Conservation (phyloP, 2,888 invertebrate genomes). For the Chrysolina americana region DNA sequence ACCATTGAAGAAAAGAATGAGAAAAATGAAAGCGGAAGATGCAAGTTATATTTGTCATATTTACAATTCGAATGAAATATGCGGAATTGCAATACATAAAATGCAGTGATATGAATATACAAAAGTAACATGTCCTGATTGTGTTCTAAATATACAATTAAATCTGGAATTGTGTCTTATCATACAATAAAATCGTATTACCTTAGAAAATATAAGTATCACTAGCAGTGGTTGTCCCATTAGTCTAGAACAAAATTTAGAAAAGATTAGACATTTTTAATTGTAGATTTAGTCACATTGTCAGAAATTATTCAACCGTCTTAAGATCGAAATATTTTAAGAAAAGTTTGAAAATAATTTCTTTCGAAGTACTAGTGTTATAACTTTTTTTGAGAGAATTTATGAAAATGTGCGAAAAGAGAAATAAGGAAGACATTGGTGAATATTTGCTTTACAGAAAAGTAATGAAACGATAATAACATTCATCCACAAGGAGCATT, state of each 20-base stretch:
- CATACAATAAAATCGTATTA: conserved; percentile 55
- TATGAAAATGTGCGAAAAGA: too few relatives aligned
- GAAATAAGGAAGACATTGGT: too few relatives aligned
- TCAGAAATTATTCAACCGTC: not conserved
- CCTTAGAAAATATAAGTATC: conserved; percentile 90
- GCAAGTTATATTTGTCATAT: too few relatives aligned
- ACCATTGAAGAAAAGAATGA: not conserved
- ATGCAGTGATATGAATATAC: not conserved
- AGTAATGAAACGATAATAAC: too few relatives aligned
- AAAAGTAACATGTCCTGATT: not conserved
- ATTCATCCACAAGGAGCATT: too few relatives aligned
- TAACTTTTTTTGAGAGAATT: too few relatives aligned
- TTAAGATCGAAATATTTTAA: too few relatives aligned
- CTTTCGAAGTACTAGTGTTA: too few relatives aligned
- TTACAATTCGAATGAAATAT: too few relatives aligned
- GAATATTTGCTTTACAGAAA: too few relatives aligned
- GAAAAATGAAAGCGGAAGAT: not conserved
- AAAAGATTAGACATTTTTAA: conserved; percentile 48
- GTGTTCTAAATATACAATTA: conserved; percentile 56
- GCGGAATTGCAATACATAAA: not conserved
- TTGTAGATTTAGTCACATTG: conserved; percentile 59
- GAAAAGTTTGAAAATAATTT: too few relatives aligned
- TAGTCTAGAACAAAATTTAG: conserved; percentile 76
- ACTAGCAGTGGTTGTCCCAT: conserved; percentile 81
- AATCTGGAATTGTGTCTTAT: conserved; percentile 13